Base-by-base conservation (phyloP, 2,888 invertebrate genomes). In the Epinotia demarniana region DNA sequence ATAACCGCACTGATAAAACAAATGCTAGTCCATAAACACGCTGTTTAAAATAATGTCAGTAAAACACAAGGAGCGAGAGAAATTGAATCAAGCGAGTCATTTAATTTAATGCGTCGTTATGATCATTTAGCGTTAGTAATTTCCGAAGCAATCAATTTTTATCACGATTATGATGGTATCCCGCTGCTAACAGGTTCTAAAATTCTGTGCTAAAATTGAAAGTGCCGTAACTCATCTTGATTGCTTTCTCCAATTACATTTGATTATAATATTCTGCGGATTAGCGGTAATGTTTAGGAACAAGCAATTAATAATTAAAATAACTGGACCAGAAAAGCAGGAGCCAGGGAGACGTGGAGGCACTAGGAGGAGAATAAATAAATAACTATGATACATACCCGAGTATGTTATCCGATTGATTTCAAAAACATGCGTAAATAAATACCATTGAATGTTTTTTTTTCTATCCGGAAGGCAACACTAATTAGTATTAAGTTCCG, bases 401-500 rank as follows among this genome's bases (percentile, higher is more conserved):
- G 16, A 39, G 39, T 39, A 33, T 6, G 8, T 16, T 13, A 49
- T 16, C 3, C 16, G 16, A 49, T 49, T 4, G 49, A 49, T 3
- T 16, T 5, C 16, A 16, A 16, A 9, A 49, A 16, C 63, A 63
- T 70, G 63, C 33, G 49, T 11, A 55, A 16, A 23, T 60, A 60
- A 23, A 58, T 23, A 58, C 43, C 16, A 11, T 46, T 9, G 61
- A 67, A 61, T 16, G 23, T 33, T 23, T 64, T 27, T 49, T 53
- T 64, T 27, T 39, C 49, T 58, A 53, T 39, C 53, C 60, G 60
- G 70, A 75, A 66, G 70, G 16, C 39, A 75, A 27, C 43, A 57
- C 64, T 67, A 76, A 76, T 76, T 72, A 67, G 66, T 72, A 66
- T 64, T 66, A 71, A 63, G 68, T 75, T 71, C 75, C 75, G 75